Conservation (phyloP, 2,113 vertebrate genomes). For the Phyllostomus hastatus region DNA sequence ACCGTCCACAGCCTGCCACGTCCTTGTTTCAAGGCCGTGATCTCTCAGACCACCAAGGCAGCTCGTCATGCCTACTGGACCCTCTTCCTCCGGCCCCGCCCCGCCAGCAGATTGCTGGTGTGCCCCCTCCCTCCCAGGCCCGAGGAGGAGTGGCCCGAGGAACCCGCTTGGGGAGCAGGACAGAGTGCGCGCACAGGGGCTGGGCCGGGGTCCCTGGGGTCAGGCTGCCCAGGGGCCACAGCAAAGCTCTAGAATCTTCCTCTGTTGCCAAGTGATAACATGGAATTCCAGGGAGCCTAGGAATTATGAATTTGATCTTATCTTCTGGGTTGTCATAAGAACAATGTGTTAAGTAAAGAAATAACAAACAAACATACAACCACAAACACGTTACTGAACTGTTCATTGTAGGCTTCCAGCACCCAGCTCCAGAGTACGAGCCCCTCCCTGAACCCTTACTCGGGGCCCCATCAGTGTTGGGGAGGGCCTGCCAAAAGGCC, state of each 20-base stretch:
- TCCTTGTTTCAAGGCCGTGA: neutral
- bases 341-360: neutral
- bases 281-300: neutral
- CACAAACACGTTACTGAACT: neutral
- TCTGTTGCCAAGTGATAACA: rapidly evolving
- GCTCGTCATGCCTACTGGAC: neutral
- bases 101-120: neutral
- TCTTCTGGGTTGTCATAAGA: neutral
- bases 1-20: neutral
- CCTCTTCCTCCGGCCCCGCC: neutral
- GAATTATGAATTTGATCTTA: neutral
- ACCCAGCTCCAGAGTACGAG: too few relatives aligned
- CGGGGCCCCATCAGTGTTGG: neutral
- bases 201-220: neutral
- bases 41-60: rapidly evolving
- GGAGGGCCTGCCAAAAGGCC: too few relatives aligned
- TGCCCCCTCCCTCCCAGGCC: neutral
- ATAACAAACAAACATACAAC: too few relatives aligned
- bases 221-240: rapidly evolving
- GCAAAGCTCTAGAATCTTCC: neutral
- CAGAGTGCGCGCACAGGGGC: rapidly evolving
- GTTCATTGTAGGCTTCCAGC: too few relatives aligned
- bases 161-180: neutral
- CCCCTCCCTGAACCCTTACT: neutral
- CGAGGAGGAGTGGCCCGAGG: neutral